Percentiles rank a stretch among this genome's conserved stretches.
phyloP scores from a whole-genome alignment of 1,140 invertebrate species.

The Dreissena polymorpha region DNA sequence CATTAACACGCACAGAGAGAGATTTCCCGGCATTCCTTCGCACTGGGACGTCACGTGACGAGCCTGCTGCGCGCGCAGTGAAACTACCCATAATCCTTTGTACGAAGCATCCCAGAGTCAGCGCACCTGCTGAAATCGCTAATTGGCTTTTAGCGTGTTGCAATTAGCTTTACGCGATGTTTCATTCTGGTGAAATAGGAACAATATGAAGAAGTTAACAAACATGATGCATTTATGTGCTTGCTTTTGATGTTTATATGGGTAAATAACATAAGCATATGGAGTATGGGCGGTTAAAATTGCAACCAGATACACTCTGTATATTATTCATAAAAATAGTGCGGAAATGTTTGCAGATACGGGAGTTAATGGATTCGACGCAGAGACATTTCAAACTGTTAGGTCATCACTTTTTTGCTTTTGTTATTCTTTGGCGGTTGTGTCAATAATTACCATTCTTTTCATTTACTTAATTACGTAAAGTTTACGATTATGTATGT shows the following conservation, averaged over 20 bases:
- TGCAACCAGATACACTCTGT: no score
- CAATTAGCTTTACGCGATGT: slow-evolving; percentile 23
- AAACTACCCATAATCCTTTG: slow-evolving; percentile 53
- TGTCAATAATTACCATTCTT: no score
- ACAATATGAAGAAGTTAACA: slow-evolving; percentile 49
- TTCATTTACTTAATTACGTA: no score
- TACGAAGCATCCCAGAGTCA: slow-evolving; percentile 44
- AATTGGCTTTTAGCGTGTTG: slow-evolving; percentile 39
- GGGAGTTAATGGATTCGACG: no score
- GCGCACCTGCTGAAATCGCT: slow-evolving; percentile 41
- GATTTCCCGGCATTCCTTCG: slow-evolving; percentile 33
- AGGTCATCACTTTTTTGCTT: no score
- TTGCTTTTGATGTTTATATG: slow-evolving; percentile 43
- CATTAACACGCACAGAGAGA: slow-evolving; percentile 39
- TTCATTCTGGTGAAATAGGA: slow-evolving; percentile 30
- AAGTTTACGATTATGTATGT: no score
- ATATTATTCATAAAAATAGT: no score
- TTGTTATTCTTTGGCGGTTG: no score
- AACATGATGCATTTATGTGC: slow-evolving; percentile 35
- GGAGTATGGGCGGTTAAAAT: no score
- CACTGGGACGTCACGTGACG: slow-evolving; percentile 47
- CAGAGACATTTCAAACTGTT: no score
- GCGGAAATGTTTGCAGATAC: no score
- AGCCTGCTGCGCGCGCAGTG: slow-evolving; percentile 28
- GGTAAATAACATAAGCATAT: neutral